phyloP scores from a whole-genome alignment of 2,888 invertebrate genomes.

The Xestia rhomboidea region DNA sequence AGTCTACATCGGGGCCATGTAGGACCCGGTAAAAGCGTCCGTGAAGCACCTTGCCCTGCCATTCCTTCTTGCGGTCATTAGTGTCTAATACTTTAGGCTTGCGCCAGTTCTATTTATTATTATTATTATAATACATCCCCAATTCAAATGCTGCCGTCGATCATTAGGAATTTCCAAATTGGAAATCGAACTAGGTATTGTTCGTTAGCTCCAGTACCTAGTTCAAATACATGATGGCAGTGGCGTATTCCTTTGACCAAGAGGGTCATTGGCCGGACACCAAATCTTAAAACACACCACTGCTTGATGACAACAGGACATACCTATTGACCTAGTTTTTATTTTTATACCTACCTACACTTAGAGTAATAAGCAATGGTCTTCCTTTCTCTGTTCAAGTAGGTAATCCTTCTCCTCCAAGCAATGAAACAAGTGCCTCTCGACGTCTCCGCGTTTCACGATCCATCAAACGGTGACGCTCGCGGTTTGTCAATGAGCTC shows the following conservation, averaged over 20 bases:
- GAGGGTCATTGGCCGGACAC: not conserved
- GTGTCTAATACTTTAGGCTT: no score
- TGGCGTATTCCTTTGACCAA: not conserved
- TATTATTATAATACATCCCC: no score
- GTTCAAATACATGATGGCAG: not conserved
- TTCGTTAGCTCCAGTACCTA: not conserved
- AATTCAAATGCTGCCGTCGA: not conserved
- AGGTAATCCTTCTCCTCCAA: not conserved
- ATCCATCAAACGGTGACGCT: conserved; percentile 48
- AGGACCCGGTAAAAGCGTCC: no score
- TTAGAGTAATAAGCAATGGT: not conserved
- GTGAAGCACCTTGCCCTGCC: no score
- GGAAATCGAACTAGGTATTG: not conserved
- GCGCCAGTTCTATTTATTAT: no score
- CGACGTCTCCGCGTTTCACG: conserved; percentile 40
- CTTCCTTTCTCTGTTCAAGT: not conserved
- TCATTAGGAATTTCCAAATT: not conserved
- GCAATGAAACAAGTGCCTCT: conserved; percentile 40
- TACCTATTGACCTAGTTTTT: not conserved
- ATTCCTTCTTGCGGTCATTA: no score
- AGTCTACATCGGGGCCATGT: no score
- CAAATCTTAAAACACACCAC: not conserved
- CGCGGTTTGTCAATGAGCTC: conserved; percentile 39
- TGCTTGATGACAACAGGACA: not conserved
- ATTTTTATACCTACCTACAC: not conserved